Base-by-base conservation (phyloP, 2,113 vertebrate species). In the Mus spicilegus region DNA sequence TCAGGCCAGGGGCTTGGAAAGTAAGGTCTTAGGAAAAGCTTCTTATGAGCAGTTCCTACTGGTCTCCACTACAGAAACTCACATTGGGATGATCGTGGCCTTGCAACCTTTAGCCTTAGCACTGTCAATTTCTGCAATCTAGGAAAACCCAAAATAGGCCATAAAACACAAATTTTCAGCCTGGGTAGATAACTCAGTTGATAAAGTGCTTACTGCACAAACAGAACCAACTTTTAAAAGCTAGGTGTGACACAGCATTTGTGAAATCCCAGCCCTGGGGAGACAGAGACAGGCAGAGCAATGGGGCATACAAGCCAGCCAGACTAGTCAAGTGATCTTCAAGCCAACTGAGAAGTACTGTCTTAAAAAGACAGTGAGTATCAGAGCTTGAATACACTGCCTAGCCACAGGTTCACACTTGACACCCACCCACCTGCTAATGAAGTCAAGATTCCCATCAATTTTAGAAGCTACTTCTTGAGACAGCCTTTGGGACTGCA, bases 391-490 rank as follows among this genome's bases (percentile, higher is more conserved):
- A 88, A 51, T 7, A 84, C 4, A 1, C 2, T 51, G 76, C 42
- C 5, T 54, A 14, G 85, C 13, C 16, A 9, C 46, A 0, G 3
- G 76, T 80, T 22, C 0, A 67, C 24, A 3, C 19, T 49, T 30
- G 58, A 69, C 46, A 10, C 5, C n/a, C 24, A 46, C 61, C 17
- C 39, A 13, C 30, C 65, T 90, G 93, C 92, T 91, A 73, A 91
- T 65, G 72, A 84, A 84, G 49, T 30, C 0, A 3, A 78, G 63
- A 16, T 28, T 30, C 70, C 72, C 87, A 90, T 90, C 95, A 75
- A 91, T 95, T 90, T 92, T 49, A n/a, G 85, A 76, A 92, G 72
- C 58, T 49, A 10, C 90, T 88, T 91, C 82, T 82, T 88, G 39
- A 95, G 76, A 65, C 24, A 63, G 80, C 67, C 30, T 93, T 91